Evolutionary conservation across 2,797 vertebrate genomes (phyloP).

Genomic region (Tenualosa thibaudeaui): DNA sequence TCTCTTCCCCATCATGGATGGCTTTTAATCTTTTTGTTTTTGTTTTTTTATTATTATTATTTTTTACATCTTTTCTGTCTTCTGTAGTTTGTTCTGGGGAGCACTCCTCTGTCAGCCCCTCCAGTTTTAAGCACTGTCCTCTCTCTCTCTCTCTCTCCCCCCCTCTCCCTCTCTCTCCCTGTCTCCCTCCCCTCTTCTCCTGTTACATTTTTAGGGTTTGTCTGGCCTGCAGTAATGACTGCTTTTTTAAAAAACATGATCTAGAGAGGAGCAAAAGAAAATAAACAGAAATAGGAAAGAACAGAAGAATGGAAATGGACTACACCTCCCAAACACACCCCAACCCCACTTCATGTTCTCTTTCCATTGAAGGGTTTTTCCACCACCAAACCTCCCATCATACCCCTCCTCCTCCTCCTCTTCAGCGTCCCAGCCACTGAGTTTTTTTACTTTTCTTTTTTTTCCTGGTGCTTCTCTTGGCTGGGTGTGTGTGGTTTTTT

Average conservation of each 20-base stretch:
- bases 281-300: not conserved
- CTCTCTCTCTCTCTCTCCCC: not conserved
- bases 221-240: not conserved
- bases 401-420: not conserved
- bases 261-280: not conserved
- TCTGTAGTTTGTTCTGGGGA: not conserved
- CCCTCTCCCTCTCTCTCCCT: not conserved
- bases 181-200: not conserved
- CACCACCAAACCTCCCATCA: not conserved
- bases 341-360: not conserved
- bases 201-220: not conserved
- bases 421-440: not conserved
- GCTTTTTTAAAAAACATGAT: constrained; percentile 7
- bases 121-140: not conserved
- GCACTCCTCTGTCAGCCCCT: not conserved
- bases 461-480: constrained; percentile 22
- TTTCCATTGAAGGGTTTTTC: not conserved
- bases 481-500: not conserved
- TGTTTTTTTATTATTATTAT: constrained; percentile 1
- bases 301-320: constrained; percentile 12
- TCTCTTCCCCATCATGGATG: constrained; percentile 57
- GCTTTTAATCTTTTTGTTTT: constrained; percentile 30
- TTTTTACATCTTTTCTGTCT: not conserved
- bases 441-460: not conserved
- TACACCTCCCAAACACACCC: not conserved